Evolutionary conservation across 2,888 invertebrate genomes (phyloP), one percentile per base, ranked within the genome.

Genomic region (Drosophila falleni): DNA sequence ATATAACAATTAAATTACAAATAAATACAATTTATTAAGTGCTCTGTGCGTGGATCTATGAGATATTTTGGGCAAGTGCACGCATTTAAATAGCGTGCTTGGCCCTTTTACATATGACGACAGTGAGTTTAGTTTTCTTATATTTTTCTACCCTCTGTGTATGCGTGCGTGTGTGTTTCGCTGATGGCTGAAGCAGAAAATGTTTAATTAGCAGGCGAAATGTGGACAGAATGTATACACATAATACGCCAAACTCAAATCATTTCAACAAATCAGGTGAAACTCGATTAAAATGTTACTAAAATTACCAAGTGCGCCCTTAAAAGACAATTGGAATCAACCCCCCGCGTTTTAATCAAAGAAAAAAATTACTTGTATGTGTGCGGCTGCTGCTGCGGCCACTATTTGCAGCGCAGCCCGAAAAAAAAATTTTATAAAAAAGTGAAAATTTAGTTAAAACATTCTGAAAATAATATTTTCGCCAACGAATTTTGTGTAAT

Each of bases 121-220:
- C 89, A 89, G 83, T 84, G 89, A 84, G 83, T 84, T 84, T 81
- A 75, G 76, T 80, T 76, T 76, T 80, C 68, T 59, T 75, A 49
- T 55, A 61, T 46, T 68, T 46, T 68, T 78, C 71, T 76, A 70
- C 76, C 59, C 61, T 74, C 56, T 68, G 47, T 78, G 56, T 64
- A 41, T 78, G 68, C 59, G 75, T 85, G 71, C 55, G 80, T 84
- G 86, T 68, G 81, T 89, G 71, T 73, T 85, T 87, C 68, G 67
- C 78, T 83, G 74, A 75, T 86, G 83, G 80, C 72, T 73, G 80
- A 82, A 66, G 50, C 66, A 61, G 74, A 84, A 89, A 87, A 67
- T 78, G 86, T 87, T 89, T 78, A 89, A 89, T 89, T 89, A 87
- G 82, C 75, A 85, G 56, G 53, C 79, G 53, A 78, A 89, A 74